phyloP scores from a whole-genome alignment of 1,140 invertebrate species.

The Zaprionus ornatus region DNA sequence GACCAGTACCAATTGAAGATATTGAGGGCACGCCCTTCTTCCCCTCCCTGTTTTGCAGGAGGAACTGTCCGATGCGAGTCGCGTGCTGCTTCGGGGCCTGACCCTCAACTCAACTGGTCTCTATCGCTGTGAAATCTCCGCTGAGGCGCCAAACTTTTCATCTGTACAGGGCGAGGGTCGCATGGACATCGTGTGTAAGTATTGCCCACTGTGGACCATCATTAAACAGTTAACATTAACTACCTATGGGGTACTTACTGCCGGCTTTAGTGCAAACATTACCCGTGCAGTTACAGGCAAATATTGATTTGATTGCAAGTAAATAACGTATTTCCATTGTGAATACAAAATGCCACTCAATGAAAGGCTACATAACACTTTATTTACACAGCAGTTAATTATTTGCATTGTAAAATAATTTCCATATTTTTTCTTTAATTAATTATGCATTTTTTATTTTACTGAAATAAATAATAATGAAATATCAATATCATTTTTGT shows the following conservation, averaged over 20 bases:
- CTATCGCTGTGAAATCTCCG: constrained; percentile 91
- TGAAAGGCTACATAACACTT: not conserved
- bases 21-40: constrained; percentile 17
- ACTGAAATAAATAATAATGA: too few species aligned
- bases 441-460: not conserved
- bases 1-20: not conserved
- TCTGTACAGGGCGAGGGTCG: constrained; percentile 87
- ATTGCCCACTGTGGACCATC: not conserved
- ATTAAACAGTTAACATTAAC: not conserved
- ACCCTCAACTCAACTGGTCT: constrained; percentile 88
- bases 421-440: not conserved
- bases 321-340: not conserved
- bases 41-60: constrained; percentile 83
- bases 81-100: constrained; percentile 87
- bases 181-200: constrained; percentile 91
- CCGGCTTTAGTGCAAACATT: constrained; percentile 57
- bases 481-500: too few species aligned
- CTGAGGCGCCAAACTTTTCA: constrained; percentile 89
- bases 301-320: constrained; percentile 54
- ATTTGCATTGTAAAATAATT: not conserved
- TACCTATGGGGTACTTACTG: constrained; percentile 10
- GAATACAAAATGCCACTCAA: not conserved
- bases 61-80: constrained; percentile 85
- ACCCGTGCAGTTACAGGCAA: constrained; percentile 62
- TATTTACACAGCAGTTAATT: not conserved